Base-by-base conservation (phyloP, 2,888 invertebrate genomes). In the Thereva unica region DNA sequence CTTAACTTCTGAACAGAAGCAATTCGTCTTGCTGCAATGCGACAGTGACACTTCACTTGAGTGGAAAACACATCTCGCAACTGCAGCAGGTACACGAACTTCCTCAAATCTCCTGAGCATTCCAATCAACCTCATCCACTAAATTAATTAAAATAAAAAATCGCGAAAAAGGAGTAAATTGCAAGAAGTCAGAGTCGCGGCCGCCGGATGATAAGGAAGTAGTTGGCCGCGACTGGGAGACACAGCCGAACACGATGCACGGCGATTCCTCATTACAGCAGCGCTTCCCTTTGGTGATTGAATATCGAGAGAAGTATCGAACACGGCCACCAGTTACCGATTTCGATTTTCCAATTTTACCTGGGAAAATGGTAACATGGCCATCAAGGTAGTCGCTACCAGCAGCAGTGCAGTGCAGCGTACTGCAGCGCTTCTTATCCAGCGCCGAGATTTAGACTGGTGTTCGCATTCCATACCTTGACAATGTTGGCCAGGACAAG, bases 271-370 rank as follows among this genome's bases (percentile, higher is more conserved):
- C 59, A 59, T 59, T 59, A 59, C 59, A 59, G 23, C 23, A 23
- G 38, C 49, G 59, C 59, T 49, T 59, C 59, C 59, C 59, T 47
- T 12, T 45, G 59, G 59, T 47, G 59, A 59, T 47, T 49, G 59
- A 10, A 23, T 23, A 23, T 23, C 23, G 23, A 23, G 23, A 23
- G 23, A 23, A 23, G 47, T 7, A 49, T 49, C 59, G 59, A 37
- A 37, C 42, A 47, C 10, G n/a, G 38, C 49, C 47, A 59, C 35
- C 10, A 59, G 59, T 59, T 47, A 47, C 12, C 59, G 40, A 47
- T 57, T 57, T 57, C 57, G 40, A 34, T 57, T 59, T 59, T 59
- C 23, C 59, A 49, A 45, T 59, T 59, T 59, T 59, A 59, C 59
- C 40, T 49, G 35, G 59, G 38, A 59, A 59, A 23, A 59, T 47